Conservation (phyloP, 2,888 invertebrate species). For the Diachrysia chrysitis region DNA sequence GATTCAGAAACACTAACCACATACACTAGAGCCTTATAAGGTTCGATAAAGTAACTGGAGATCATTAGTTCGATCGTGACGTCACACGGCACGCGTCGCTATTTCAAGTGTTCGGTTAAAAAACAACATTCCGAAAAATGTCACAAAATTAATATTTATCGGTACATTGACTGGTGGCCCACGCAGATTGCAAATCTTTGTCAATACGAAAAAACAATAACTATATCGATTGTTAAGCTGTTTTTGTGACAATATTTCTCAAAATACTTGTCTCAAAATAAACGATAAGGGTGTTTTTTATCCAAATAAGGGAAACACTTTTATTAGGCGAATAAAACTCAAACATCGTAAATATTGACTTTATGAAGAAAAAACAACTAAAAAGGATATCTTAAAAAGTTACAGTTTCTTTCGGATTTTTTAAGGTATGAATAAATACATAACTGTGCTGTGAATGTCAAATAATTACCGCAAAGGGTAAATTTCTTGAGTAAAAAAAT, state of each 20-base stretch:
- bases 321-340: too few species aligned
- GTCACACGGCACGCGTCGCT: slow-evolving; percentile 34
- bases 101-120: background rate
- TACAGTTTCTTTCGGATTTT: too few species aligned
- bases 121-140: slow-evolving; percentile 1
- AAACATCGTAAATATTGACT: too few species aligned
- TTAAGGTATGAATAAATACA: too few species aligned
- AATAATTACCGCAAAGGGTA: too few species aligned
- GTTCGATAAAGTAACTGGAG: slow-evolving; percentile 19
- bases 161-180: background rate
- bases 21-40: slow-evolving; percentile 29
- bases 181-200: background rate
- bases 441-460: too few species aligned
- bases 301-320: too few species aligned
- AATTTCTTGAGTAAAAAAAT: too few species aligned
- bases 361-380: too few species aligned
- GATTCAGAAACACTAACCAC: slow-evolving; percentile 44
- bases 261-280: background rate
- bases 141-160: background rate
- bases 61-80: slow-evolving; percentile 25
- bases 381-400: too few species aligned
- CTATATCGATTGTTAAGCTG: background rate
- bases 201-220: background rate
- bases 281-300: background rate
- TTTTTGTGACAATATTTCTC: background rate